Evolutionary conservation across 2,888 invertebrate species (phyloP), one percentile per base, ranked within the genome.

Genomic region (Parochlus steinenii): DNA sequence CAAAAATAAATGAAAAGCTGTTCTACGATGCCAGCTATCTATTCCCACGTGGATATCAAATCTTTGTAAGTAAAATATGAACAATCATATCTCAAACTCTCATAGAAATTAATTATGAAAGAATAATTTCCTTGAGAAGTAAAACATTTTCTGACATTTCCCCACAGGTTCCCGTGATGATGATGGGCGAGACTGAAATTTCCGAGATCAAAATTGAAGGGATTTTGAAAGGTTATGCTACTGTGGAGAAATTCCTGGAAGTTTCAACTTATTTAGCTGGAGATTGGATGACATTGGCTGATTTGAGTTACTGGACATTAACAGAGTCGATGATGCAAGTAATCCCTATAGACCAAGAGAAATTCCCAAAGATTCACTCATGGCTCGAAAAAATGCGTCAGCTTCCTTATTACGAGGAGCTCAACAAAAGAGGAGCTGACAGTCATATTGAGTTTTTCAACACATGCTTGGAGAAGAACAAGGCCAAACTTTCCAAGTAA

Each of bases 281-380:
- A 2, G 55, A 66, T 31, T 46, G 54, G 12, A 45, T 65, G 31
- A 67, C 69, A 4, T 53, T 70, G 32, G 69, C 69, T 6, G 70
- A 70, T 45, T 49, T 67, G 27, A 54, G 59, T 10, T 50, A 62
- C 18, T 53, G 58, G 6, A 48, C 62, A 8, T 49, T 52, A 1
- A 42, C 57, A 3, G 47, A 54, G 2, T 47, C 50, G 4, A 38
- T 56, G 6, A 43, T 46, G 11, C 44, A 50, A 25, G 39, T 58
- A 10, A 39, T 52, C 3, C 51, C 55, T 12, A 37, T 59, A 6
- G 51, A 59, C 32, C 41, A 32, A 7, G 43, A 44, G 4, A 53
- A 48, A 48, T 52, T 49, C 38, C 53, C 53, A n/a, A 49, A 47
- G 39, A 36, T 53, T 24, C 49, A 48, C n/a, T 47, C 46, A 20